Percentiles rank a stretch among this genome's conserved stretches.
Evolutionary conservation across 2,113 vertebrate species (phyloP).

Genomic region (Sclerurus mexicanus): DNA sequence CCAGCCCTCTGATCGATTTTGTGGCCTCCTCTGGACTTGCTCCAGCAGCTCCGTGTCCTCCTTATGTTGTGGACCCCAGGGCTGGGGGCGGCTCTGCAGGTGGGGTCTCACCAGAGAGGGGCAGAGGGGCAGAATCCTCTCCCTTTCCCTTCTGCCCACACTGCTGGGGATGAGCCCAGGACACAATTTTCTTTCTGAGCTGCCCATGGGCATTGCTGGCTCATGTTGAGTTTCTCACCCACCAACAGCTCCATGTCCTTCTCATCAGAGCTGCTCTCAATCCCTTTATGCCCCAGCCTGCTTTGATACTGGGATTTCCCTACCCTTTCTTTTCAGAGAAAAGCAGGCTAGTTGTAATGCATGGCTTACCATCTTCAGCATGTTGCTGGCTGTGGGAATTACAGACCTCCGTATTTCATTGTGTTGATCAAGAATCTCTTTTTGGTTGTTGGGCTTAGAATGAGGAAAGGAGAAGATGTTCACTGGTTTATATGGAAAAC

Average conservation of each 20-base stretch:
- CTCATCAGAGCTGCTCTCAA: background rate
- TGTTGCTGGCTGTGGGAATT: slow-evolving; percentile 46
- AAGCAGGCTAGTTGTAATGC: background rate
- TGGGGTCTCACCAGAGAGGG: background rate
- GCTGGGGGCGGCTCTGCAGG: background rate
- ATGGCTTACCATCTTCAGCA: slow-evolving; percentile 72
- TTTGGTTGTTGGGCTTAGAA: background rate
- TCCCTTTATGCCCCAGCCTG: background rate
- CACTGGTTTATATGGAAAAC: fast-evolving
- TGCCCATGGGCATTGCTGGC: background rate
- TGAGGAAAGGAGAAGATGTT: background rate
- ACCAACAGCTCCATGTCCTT: background rate
- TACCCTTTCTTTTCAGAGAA: background rate
- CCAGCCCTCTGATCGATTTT: background rate
- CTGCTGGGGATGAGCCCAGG: background rate
- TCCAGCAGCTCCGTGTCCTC: background rate
- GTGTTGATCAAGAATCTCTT: slow-evolving; percentile 22
- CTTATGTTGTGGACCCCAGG: background rate
- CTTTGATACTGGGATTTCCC: background rate
- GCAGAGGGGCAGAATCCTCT: background rate
- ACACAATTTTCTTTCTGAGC: background rate
- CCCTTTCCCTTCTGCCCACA: background rate
- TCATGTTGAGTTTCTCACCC: background rate
- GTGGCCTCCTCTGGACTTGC: background rate
- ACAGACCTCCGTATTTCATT: slow-evolving; percentile 59